Conservation (phyloP, 2,888 invertebrate species). For the Metallyticus violacea region DNA sequence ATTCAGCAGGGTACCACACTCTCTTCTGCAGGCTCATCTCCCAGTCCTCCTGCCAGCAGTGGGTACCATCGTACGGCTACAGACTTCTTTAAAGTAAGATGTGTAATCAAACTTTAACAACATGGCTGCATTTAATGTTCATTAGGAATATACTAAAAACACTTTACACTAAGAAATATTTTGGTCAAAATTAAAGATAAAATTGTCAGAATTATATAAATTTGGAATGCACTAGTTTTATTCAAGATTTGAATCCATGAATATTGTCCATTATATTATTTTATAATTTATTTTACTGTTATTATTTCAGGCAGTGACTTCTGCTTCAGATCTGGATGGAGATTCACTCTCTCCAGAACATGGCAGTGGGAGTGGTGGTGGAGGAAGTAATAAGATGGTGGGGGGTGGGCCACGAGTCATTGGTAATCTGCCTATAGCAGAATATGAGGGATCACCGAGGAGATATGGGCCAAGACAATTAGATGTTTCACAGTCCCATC, state of each 20-base stretch:
- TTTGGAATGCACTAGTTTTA: too few species aligned
- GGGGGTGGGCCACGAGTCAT: slow-evolving; percentile 46
- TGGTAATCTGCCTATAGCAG: slow-evolving; percentile 85
- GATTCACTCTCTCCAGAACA: slow-evolving; percentile 40
- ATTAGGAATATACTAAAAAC: too few species aligned
- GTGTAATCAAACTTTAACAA: background rate
- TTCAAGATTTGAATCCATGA: too few species aligned
- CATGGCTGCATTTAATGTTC: too few species aligned
- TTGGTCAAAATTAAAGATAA: too few species aligned
- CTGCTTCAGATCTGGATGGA: slow-evolving; percentile 37
- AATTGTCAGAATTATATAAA: too few species aligned
- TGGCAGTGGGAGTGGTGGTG: background rate
- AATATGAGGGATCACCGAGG: slow-evolving; percentile 87
- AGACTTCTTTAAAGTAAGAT: slow-evolving; percentile 50
- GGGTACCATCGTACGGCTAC: slow-evolving; percentile 47
- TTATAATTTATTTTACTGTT: too few species aligned
- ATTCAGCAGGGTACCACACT: background rate
- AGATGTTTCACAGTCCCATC: slow-evolving; percentile 37
- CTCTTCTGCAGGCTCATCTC: slow-evolving; percentile 40
- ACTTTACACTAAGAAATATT: too few species aligned
- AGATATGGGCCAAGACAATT: slow-evolving; percentile 68
- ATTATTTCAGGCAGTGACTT: slow-evolving; percentile 37
- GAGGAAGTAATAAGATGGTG: slow-evolving; percentile 18
- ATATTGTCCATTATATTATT: too few species aligned
- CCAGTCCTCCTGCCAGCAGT: slow-evolving; percentile 42